Evolutionary conservation across 2,113 vertebrate species (phyloP).

Genomic region (Argyrosomus japonicus): DNA sequence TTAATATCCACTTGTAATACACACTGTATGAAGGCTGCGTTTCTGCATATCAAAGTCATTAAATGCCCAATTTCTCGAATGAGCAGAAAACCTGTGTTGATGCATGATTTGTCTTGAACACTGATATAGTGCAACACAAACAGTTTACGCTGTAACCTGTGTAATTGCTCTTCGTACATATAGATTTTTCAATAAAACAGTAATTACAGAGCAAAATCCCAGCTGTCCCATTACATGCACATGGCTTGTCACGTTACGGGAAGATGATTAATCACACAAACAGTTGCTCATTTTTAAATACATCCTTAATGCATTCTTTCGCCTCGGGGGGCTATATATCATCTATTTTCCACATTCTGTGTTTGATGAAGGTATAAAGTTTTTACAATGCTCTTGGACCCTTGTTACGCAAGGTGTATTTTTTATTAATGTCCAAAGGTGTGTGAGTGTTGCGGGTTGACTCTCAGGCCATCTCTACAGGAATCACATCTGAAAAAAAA

Average conservation of each 20-base stretch:
- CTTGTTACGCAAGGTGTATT: slow-evolving; percentile 14
- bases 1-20: slow-evolving; percentile 42
- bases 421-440: slow-evolving; percentile 30
- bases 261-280: slow-evolving; percentile 76
- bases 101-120: slow-evolving; percentile 31
- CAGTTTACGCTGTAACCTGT: slow-evolving; percentile 40
- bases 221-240: slow-evolving; percentile 63
- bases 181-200: slow-evolving; percentile 77
- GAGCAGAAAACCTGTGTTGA: slow-evolving; percentile 36
- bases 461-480: slow-evolving; percentile 32
- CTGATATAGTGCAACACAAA: slow-evolving; percentile 38
- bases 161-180: slow-evolving; percentile 65
- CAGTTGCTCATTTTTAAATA: slow-evolving; percentile 62
- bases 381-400: slow-evolving; percentile 49
- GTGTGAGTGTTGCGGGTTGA: slow-evolving; percentile 24
- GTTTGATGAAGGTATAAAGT: slow-evolving; percentile 54
- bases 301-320: slow-evolving; percentile 56
- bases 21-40: background rate
- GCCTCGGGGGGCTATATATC: slow-evolving; percentile 43
- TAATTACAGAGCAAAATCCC: slow-evolving; percentile 75
- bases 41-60: slow-evolving; percentile 32
- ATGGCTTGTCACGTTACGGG: slow-evolving; percentile 49
- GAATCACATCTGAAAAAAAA: slow-evolving; percentile 43
- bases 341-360: slow-evolving; percentile 25
- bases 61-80: slow-evolving; percentile 48